These are phyloP conservation scores for Graptemys geographica DNA, from an alignment of 2,797 vertebrate genomes.

Conservation along the genomic window DNA sequence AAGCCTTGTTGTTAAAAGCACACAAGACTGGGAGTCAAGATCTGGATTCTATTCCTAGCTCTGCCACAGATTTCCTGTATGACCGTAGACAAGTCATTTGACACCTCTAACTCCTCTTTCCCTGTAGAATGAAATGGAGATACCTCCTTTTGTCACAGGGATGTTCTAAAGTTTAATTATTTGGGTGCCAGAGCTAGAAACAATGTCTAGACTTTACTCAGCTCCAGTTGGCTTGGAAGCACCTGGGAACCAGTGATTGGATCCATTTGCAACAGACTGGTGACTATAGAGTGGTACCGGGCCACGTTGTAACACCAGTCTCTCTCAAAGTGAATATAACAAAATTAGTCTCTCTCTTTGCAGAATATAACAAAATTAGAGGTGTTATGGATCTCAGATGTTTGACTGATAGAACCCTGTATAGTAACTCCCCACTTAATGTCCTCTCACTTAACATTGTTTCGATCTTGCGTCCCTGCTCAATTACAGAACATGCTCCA, in stretches of 20 bases:
- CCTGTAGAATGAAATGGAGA: neutral
- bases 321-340: neutral
- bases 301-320: neutral
- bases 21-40: neutral
- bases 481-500: too few species aligned
- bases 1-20: neutral
- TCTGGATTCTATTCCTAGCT: neutral
- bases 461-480: too few species aligned
- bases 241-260: neutral
- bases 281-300: neutral
- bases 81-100: neutral
- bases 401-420: neutral
- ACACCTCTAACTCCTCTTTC: neutral
- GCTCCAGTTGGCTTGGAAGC: neutral
- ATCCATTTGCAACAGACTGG: neutral
- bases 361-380: neutral
- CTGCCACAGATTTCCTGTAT: neutral
- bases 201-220: rapidly evolving
- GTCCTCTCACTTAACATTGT: too few species aligned
- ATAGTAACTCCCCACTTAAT: too few species aligned
- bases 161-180: neutral
- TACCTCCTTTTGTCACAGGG: neutral
- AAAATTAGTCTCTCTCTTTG: neutral
- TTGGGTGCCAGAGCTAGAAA: neutral
- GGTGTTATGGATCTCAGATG: rapidly evolving